These are phyloP conservation scores for Scylla paramamosain DNA, from an alignment of 1,140 invertebrate genomes.

Conservation along the genomic window DNA sequence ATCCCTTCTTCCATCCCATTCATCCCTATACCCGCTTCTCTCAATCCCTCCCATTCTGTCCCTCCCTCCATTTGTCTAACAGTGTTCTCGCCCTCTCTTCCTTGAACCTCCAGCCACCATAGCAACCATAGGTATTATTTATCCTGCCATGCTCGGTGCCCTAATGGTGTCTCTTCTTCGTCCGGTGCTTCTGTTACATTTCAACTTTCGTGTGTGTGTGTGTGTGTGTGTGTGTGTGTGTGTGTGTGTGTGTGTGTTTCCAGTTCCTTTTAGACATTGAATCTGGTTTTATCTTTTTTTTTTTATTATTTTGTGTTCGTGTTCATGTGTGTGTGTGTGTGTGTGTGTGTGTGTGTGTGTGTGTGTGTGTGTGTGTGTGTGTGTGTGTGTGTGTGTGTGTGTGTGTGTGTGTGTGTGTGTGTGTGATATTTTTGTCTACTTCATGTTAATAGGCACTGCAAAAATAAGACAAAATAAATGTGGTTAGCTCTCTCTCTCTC, in stretches of 20 bases:
- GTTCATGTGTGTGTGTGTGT: neutral
- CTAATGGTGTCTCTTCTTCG: neutral
- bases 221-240: neutral
- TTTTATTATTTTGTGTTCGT: neutral
- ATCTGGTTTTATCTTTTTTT: neutral
- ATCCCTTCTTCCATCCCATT: neutral
- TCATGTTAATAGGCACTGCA: too few species aligned
- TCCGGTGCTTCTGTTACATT: neutral
- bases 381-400: too few species aligned
- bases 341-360: too few species aligned
- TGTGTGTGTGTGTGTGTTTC: neutral
- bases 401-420: too few species aligned
- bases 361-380: too few species aligned
- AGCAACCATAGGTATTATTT: neutral
- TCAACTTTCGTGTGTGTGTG: too few species aligned
- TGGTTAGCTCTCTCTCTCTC: too few species aligned
- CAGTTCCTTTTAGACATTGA: neutral
- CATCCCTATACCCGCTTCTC: neutral
- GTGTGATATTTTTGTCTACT: too few species aligned
- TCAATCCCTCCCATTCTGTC: neutral
- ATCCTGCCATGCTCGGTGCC: neutral
- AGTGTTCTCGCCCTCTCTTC: neutral
- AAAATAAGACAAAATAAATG: too few species aligned
- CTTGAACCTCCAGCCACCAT: neutral
- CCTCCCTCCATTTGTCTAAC: neutral